Evolutionary conservation across 2,113 vertebrate genomes (phyloP).

Genomic region (Danionella cerebrum): DNA sequence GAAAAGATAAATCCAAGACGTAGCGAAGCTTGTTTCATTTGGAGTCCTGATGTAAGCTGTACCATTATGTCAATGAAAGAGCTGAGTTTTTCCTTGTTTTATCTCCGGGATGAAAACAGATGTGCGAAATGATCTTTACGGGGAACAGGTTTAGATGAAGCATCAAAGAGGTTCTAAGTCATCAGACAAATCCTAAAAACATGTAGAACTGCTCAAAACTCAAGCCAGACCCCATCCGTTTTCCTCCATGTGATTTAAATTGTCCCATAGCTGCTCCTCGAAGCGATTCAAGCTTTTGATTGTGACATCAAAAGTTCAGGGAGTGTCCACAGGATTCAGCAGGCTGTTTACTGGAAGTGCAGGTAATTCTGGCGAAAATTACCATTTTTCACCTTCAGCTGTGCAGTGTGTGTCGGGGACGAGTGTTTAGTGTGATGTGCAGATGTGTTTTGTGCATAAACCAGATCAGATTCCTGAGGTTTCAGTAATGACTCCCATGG

Average conservation of each 20-base stretch:
- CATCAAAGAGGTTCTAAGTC: conserved; percentile 54
- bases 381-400: background rate
- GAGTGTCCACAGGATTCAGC: background rate
- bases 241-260: conserved; percentile 56
- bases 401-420: too few relatives aligned
- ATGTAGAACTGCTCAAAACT: conserved; percentile 53
- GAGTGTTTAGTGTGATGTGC: background rate
- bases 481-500: too few relatives aligned
- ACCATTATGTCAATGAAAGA: conserved; percentile 26
- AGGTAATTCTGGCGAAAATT: background rate
- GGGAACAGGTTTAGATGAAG: conserved; percentile 48
- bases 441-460: too few relatives aligned
- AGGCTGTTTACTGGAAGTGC: background rate
- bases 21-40: conserved; percentile 4
- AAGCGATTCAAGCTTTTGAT: conserved; percentile 33
- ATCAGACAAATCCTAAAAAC: conserved; percentile 55
- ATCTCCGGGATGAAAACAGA: conserved; percentile 53
- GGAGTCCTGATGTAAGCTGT: conserved; percentile 9
- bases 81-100: conserved; percentile 22
- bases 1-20: conserved; percentile 22
- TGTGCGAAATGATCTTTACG: conserved; percentile 52
- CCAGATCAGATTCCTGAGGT: too few relatives aligned
- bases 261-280: conserved; percentile 44
- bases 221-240: conserved; percentile 59
- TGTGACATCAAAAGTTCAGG: conserved; percentile 41